Evolutionary conservation across 2,888 invertebrate genomes (phyloP).

Genomic region (Dasypolia templi): DNA sequence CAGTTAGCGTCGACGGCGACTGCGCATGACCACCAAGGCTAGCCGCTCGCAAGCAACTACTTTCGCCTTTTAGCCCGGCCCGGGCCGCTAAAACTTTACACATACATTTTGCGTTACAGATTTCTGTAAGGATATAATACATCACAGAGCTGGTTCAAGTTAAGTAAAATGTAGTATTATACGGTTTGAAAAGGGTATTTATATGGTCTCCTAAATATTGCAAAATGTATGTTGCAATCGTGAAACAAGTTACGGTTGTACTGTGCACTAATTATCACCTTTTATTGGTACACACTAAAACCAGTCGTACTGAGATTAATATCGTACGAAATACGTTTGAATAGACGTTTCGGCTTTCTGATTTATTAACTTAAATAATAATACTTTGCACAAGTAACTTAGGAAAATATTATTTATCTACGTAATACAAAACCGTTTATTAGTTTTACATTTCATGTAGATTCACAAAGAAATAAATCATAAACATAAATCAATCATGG

Average conservation of each 20-base stretch:
- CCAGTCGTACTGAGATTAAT: constrained; percentile 36
- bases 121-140: constrained; percentile 27
- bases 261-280: constrained; percentile 38
- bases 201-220: constrained; percentile 22
- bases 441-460: not conserved
- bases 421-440: not conserved
- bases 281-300: constrained; percentile 38
- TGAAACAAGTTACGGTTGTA: constrained; percentile 32
- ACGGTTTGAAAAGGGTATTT: constrained; percentile 10
- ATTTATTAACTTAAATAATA: constrained; percentile 4
- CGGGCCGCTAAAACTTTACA: constrained; percentile 73
- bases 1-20: constrained; percentile 60
- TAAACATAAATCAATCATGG: constrained; percentile 22
- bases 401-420: not conserved
- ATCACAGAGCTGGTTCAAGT: not conserved
- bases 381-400: not conserved
- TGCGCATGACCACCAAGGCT: constrained; percentile 81
- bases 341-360: constrained; percentile 22
- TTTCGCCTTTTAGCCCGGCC: constrained; percentile 81
- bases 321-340: constrained; percentile 20
- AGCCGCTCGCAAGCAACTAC: constrained; percentile 78
- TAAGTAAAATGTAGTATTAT: constrained; percentile 25
- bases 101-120: constrained; percentile 46
- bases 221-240: constrained; percentile 49
- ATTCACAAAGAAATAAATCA: constrained; percentile 22